Conservation (phyloP, 2,888 invertebrate genomes). For the Andrena trimmerana region DNA sequence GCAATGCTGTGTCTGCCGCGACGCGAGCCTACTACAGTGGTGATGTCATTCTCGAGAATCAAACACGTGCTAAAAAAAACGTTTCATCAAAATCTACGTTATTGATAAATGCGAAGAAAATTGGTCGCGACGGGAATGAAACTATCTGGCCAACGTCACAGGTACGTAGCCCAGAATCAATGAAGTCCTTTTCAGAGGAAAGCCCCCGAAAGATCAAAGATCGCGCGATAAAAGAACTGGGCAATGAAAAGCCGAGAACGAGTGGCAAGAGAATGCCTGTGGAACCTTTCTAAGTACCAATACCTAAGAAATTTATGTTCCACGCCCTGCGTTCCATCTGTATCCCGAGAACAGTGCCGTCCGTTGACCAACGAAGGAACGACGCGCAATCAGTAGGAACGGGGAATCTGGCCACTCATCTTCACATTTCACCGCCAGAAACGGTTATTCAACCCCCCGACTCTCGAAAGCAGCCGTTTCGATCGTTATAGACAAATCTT, state of each 20-base stretch:
- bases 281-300: constrained; percentile 42
- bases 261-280: constrained; percentile 23
- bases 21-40: too few species aligned
- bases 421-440: constrained; percentile 52
- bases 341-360: background rate
- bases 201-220: background rate
- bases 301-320: constrained; percentile 49
- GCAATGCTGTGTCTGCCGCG: too few species aligned
- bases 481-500: constrained; percentile 38
- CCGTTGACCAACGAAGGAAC: constrained; percentile 21
- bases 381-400: constrained; percentile 47
- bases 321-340: constrained; percentile 33
- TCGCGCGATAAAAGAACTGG: constrained; percentile 1
- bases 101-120: background rate
- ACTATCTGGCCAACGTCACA: constrained; percentile 16
- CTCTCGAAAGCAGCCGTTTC: constrained; percentile 29
- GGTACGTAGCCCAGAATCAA: background rate
- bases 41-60: too few species aligned
- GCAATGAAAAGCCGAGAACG: constrained; percentile 32
- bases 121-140: background rate
- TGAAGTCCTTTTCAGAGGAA: background rate
- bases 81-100: too few species aligned
- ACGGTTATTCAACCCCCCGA: constrained; percentile 43
- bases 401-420: constrained; percentile 43
- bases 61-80: too few species aligned